Evolutionary conservation across 2,113 vertebrate species (phyloP).

Genomic region (Lucifuga dentata): DNA sequence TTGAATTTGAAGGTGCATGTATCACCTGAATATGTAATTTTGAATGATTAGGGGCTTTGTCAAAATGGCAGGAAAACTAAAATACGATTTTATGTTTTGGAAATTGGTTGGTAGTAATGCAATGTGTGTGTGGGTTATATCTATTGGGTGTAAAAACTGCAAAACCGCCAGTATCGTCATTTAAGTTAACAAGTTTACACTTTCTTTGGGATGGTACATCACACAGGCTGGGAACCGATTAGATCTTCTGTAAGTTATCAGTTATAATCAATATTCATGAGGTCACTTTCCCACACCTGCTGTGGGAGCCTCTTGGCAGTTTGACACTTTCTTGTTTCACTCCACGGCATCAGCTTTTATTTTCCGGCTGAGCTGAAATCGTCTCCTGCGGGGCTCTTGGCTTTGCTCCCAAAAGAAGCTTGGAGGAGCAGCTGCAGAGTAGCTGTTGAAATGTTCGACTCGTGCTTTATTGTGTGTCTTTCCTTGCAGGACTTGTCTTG

Average conservation of each 20-base stretch:
- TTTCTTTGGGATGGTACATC: neutral
- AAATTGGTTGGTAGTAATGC: too few relatives aligned
- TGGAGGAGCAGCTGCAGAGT: constrained; percentile 34
- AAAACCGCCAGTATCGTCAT: too few relatives aligned
- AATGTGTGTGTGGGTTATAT: too few relatives aligned
- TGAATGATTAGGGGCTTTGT: too few relatives aligned
- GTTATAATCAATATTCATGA: constrained; percentile 1
- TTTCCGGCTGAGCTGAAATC: neutral
- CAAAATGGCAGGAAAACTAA: too few relatives aligned
- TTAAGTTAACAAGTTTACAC: constrained; percentile 1
- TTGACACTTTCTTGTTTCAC: constrained; percentile 9
- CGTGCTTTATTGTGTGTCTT: neutral
- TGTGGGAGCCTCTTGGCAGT: constrained; percentile 37
- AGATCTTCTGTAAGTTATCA: constrained; percentile 6
- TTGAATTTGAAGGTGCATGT: too few relatives aligned
- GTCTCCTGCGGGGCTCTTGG: constrained; percentile 39
- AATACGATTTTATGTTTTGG: too few relatives aligned
- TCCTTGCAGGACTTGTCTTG: neutral
- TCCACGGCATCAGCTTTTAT: neutral
- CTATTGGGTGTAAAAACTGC: too few relatives aligned
- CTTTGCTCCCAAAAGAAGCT: constrained; percentile 13
- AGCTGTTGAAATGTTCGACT: constrained; percentile 20
- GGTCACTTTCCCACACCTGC: constrained; percentile 34
- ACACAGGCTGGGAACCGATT: neutral
- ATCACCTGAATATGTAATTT: too few relatives aligned